These are phyloP conservation scores for Steromphala cineraria DNA, from an alignment of 2,888 invertebrate genomes.

Conservation along the genomic window DNA sequence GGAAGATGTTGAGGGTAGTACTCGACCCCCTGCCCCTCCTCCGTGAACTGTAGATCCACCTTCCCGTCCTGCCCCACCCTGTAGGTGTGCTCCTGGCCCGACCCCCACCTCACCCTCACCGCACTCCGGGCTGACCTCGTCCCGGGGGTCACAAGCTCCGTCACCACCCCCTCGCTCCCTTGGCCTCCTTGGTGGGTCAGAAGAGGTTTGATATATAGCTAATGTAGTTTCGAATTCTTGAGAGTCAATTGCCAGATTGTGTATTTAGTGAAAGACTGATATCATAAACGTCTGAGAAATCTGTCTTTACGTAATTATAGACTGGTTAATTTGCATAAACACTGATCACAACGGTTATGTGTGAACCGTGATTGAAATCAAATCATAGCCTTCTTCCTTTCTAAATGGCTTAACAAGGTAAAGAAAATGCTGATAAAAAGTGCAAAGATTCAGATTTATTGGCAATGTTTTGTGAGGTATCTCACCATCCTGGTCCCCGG, in stretches of 20 bases:
- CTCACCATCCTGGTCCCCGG: slow-evolving; percentile 89
- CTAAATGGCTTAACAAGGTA: too few species aligned
- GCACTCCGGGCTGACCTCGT: slow-evolving; percentile 88
- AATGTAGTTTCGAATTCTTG: too few species aligned
- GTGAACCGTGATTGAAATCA: too few species aligned
- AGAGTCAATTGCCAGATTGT: too few species aligned
- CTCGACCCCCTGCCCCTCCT: slow-evolving; percentile 81
- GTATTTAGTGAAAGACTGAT: too few species aligned
- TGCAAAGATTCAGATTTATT: too few species aligned
- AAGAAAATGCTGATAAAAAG: too few species aligned
- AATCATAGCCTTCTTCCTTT: too few species aligned
- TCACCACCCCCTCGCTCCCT: slow-evolving; percentile 85
- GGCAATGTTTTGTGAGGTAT: not conserved
- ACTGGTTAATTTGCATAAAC: too few species aligned
- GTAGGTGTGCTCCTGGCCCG: slow-evolving; percentile 87
- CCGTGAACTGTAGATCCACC: slow-evolving; percentile 87
- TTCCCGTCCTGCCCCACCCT: slow-evolving; percentile 89
- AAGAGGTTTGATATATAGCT: not conserved
- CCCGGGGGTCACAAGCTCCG: slow-evolving; percentile 90
- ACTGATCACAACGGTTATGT: too few species aligned
- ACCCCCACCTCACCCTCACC: slow-evolving; percentile 89
- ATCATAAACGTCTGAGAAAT: too few species aligned
- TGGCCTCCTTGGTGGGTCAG: slow-evolving; percentile 67
- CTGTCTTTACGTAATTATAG: too few species aligned
- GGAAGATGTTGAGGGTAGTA: slow-evolving; percentile 89